Evolutionary conservation across 1,140 invertebrate species (phyloP).

Genomic region (Arion vulgaris): DNA sequence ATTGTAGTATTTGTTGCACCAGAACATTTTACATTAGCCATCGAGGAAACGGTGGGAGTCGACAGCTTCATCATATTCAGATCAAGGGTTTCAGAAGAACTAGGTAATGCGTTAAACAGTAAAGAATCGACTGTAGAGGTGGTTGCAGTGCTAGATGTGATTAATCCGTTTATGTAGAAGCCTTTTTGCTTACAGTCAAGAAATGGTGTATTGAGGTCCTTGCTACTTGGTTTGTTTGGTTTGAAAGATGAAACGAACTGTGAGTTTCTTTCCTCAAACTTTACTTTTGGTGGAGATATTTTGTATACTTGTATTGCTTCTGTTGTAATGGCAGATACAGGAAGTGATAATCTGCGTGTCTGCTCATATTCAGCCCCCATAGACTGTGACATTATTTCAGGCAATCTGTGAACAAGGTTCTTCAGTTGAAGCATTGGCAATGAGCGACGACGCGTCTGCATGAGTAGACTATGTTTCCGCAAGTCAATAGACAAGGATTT

Average conservation of each 20-base stretch:
- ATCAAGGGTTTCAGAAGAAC: too few relatives aligned
- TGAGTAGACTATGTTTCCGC: not conserved
- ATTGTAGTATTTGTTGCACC: too few relatives aligned
- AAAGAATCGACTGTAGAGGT: not conserved
- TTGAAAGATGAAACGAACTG: not conserved
- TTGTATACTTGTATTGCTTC: constrained; percentile 12
- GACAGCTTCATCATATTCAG: too few relatives aligned
- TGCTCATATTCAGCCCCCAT: not conserved
- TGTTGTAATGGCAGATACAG: not conserved
- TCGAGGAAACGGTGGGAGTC: too few relatives aligned
- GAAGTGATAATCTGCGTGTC: not conserved
- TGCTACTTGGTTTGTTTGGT: not conserved
- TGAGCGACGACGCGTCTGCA: constrained; percentile 9
- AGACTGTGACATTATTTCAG: not conserved
- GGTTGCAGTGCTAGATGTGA: too few relatives aligned
- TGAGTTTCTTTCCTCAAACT: not conserved
- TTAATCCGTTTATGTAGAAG: not conserved
- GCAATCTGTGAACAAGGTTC: not conserved
- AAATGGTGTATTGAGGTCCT: not conserved
- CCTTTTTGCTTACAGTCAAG: not conserved
- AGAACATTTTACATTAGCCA: too few relatives aligned
- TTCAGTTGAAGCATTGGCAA: constrained; percentile 7
- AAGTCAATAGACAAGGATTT: constrained; percentile 15
- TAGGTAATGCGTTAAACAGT: not conserved
- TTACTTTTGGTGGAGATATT: not conserved